These are phyloP conservation scores for Ophraella communa DNA, from an alignment of 2,888 invertebrate species.

Conservation along the genomic window DNA sequence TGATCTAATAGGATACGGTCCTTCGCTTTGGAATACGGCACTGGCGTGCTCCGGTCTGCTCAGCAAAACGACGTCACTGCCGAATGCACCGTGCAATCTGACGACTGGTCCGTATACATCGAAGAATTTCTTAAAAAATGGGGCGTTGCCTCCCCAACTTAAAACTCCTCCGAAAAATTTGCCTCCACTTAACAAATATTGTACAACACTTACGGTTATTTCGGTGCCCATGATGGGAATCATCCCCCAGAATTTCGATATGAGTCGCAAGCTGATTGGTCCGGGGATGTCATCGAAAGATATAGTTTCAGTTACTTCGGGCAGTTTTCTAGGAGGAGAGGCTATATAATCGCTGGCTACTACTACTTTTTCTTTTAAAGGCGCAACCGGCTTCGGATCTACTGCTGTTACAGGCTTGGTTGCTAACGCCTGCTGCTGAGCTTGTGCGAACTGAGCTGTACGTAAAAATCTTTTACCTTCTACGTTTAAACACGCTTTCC, in stretches of 20 bases:
- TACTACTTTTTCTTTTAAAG: background rate
- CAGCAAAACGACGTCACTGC: conserved; percentile 69
- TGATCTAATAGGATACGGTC: conserved; percentile 66
- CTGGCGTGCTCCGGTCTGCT: conserved; percentile 71
- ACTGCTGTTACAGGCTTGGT: background rate
- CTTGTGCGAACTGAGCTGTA: background rate
- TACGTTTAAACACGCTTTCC: background rate
- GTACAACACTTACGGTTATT: conserved; percentile 63
- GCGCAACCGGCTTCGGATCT: background rate
- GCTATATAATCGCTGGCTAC: background rate
- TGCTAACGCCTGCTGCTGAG: background rate
- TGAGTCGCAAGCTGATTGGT: conserved; percentile 64
- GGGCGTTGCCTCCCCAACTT: conserved; percentile 60
- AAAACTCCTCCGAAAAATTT: conserved; percentile 59
- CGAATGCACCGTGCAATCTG: conserved; percentile 69
- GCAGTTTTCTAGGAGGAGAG: background rate
- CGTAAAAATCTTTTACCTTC: background rate
- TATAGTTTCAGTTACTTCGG: conserved; percentile 14
- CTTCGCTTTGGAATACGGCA: conserved; percentile 68
- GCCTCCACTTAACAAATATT: conserved; percentile 63
- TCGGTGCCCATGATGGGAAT: conserved; percentile 70
- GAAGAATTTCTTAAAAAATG: conserved; percentile 60
- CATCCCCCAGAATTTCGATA: conserved; percentile 67
- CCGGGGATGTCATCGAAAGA: conserved; percentile 72
- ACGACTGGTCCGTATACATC: conserved; percentile 71